phyloP scores from a whole-genome alignment of 2,797 vertebrate genomes.

The Aphelocoma californica region DNA sequence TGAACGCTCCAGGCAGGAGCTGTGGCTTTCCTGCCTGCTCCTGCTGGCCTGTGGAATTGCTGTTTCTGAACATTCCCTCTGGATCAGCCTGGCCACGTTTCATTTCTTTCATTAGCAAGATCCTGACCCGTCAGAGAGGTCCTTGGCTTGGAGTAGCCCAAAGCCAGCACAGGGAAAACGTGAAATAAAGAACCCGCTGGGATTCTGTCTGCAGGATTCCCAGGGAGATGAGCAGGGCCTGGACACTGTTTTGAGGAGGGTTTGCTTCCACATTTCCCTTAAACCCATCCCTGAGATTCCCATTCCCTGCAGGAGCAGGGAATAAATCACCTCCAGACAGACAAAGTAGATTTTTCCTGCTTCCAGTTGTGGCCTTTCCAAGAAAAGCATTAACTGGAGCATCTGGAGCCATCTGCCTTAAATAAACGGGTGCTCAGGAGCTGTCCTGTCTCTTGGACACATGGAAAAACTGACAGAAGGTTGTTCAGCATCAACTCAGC shows the following conservation, averaged over 20 bases:
- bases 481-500: not conserved
- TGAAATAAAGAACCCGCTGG: not conserved
- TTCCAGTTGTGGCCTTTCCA: not conserved
- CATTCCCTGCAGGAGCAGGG: not conserved
- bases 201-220: not conserved
- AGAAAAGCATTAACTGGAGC: constrained; percentile 13
- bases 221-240: not conserved
- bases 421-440: not conserved
- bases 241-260: not conserved
- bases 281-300: not conserved
- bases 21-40: not conserved
- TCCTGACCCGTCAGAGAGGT: not conserved
- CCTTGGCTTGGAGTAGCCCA: not conserved
- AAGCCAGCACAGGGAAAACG: not conserved
- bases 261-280: not conserved
- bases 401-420: constrained; percentile 22
- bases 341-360: not conserved
- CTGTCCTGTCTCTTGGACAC: not conserved
- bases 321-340: not conserved
- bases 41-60: not conserved
- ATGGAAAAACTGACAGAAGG: not conserved
- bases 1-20: not conserved
- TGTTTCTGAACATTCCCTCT: not conserved
- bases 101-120: not conserved
- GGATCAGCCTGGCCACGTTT: not conserved